Evolutionary conservation across 2,888 invertebrate species (phyloP), one percentile per base, ranked within the genome.

Genomic region (Himalopsyche anomala): DNA sequence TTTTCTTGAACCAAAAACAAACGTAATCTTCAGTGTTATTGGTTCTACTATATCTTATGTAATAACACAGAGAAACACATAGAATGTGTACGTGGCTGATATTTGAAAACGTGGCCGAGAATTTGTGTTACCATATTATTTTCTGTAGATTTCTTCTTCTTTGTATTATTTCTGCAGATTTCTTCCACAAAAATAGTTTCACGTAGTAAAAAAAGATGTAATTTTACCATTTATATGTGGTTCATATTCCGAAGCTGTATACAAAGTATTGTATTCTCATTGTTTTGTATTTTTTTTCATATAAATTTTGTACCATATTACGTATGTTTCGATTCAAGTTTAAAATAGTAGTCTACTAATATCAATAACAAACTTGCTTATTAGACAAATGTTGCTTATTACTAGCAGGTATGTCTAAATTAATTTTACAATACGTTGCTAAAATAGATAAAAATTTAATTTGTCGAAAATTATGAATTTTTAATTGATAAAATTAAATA

Each of bases 21-120:
- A 87, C 87, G 83, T 82, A 83, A 83, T 80, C 62, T 85, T 81
- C 81, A 84, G 87, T 83, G 84, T 86, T 88, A 88, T 88, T 88
- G 88, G 88, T 87, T 88, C 82, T 86, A 84, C 86, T 87, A 88
- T 88, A 87, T 88, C 87, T 87, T 86, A 85, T 87, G 87, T 87
- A 88, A 88, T 88, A 88, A 88, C 88, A 86, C 85, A 87, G 86
- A 74, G 86, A 87, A 87, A 87, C 88, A 88, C 87, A 87, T 87
- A 88, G 87, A 87, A 86, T 85, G 80, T 88, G 87, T 88, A 88
- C 87, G 88, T 88, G 88, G 88, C 84, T 88, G 87, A 87, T 88
- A 87, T 88, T 87, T 88, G 88, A 87, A 88, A 88, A 88, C 88
- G 88, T 88, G 88, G 87, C 80, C 87, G 87, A 87, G 88, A 88